A percentile compares a stretch with the other conserved stretches of the same genome.
phyloP scores from a whole-genome alignment of 2,888 invertebrate species.

The Lithophane semibrunnea region DNA sequence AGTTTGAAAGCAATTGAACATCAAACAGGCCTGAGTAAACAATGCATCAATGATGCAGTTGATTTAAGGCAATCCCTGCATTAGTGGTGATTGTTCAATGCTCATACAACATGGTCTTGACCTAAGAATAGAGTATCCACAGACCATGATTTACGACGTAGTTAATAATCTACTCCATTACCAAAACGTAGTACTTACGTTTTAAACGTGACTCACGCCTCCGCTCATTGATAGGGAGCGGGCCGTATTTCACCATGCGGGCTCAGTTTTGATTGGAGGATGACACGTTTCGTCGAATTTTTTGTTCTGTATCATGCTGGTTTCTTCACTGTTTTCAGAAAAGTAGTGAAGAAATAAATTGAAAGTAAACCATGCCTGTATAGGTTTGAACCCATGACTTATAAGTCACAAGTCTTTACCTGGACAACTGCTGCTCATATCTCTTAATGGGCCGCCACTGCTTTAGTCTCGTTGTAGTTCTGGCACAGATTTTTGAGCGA shows the following conservation, averaged over 20 bases:
- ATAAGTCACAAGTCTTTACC: not conserved
- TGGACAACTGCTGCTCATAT: not conserved
- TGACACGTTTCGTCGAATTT: no score
- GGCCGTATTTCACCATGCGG: no score
- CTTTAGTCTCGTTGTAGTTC: no score
- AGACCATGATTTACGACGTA: slow-evolving; percentile 8
- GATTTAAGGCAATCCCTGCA: slow-evolving; percentile 32
- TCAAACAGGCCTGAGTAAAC: slow-evolving; percentile 31
- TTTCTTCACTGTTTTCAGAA: not conserved
- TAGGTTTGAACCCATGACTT: not conserved
- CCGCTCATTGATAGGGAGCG: no score
- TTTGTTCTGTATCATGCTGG: not conserved
- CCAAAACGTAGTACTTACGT: not conserved
- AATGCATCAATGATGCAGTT: slow-evolving; percentile 33
- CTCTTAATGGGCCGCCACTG: not conserved
- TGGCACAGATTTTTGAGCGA: no score
- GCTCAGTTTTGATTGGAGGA: no score
- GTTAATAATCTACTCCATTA: not conserved
- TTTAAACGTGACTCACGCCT: not conserved
- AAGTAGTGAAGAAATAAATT: not conserved
- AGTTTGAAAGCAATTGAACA: slow-evolving; percentile 37
- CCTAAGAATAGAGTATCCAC: slow-evolving; percentile 16
- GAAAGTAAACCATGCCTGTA: not conserved
- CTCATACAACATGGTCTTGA: not conserved
- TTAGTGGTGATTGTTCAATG: slow-evolving; percentile 11